Conservation (phyloP, 2,797 vertebrate species). For the Spinibarbus caldwelli region DNA sequence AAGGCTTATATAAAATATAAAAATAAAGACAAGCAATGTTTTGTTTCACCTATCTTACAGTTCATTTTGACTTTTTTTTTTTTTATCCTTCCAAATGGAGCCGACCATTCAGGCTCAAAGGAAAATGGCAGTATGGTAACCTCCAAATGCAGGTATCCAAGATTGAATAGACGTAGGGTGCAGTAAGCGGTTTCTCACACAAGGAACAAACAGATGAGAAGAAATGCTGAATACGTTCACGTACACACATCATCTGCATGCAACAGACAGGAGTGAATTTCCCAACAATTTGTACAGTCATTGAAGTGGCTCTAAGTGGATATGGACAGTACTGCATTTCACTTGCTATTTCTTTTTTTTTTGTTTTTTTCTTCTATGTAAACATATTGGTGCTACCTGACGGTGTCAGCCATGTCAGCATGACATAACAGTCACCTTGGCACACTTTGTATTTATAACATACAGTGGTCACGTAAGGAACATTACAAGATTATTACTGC, state of each 20-base stretch:
- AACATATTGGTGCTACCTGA: constrained; percentile 80
- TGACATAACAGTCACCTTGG: constrained; percentile 31
- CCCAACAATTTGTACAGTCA: constrained; percentile 79
- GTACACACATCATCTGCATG: constrained; percentile 84
- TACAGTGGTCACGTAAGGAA: constrained; percentile 45
- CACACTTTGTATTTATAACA: constrained; percentile 42
- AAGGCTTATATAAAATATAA: constrained; percentile 89
- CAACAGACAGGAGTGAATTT: constrained; percentile 79
- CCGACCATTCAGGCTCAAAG: constrained; percentile 69
- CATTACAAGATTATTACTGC: constrained; percentile 22
- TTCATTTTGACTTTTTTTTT: constrained; percentile 70
- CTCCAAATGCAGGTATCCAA: constrained; percentile 67
- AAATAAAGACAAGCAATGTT: constrained; percentile 86
- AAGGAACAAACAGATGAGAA: constrained; percentile 78
- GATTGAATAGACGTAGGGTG: constrained; percentile 70
- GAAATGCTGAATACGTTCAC: constrained; percentile 81
- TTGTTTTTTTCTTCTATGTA: constrained; percentile 44
- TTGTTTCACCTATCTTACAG: constrained; percentile 62
- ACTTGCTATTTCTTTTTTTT: not conserved
- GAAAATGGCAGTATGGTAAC: constrained; percentile 79
- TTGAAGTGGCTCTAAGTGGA: constrained; percentile 50
- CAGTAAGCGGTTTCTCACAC: constrained; percentile 72
- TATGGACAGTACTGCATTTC: constrained; percentile 47
- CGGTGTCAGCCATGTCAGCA: constrained; percentile 65
- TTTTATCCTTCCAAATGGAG: constrained; percentile 65